phyloP scores from a whole-genome alignment of 2,797 vertebrate genomes.

The Leptoclinus maculatus region DNA sequence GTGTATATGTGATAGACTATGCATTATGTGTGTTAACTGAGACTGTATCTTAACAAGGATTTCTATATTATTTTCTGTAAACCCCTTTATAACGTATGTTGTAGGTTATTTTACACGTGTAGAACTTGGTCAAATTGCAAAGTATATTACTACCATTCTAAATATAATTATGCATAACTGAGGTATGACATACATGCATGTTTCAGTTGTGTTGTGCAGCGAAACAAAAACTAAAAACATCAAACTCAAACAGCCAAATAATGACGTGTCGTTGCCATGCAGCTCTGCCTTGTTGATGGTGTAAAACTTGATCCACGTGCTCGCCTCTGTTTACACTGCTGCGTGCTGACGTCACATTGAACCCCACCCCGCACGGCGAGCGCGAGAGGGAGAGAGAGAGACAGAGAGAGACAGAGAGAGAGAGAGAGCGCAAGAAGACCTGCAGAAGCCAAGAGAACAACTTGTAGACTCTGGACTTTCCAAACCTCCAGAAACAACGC shows the following conservation, averaged over 20 bases:
- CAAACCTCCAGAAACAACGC: constrained; percentile 38
- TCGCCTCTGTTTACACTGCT: constrained; percentile 80
- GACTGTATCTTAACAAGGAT: background rate
- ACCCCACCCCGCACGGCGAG: constrained; percentile 76
- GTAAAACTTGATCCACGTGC: constrained; percentile 77
- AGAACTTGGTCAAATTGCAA: background rate
- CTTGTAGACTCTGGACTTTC: constrained; percentile 45
- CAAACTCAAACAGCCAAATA: background rate
- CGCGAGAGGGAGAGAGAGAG: background rate
- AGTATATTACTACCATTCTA: background rate
- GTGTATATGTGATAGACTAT: background rate
- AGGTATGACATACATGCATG: too few relatives aligned
- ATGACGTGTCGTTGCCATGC: constrained; percentile 5
- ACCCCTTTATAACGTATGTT: background rate
- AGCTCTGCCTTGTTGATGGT: constrained; percentile 43
- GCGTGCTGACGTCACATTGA: constrained; percentile 78
- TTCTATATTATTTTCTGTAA: background rate
- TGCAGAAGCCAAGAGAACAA: constrained; percentile 55
- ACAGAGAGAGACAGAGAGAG: too few relatives aligned
- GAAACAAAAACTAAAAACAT: background rate
- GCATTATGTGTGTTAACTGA: background rate
- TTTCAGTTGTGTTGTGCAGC: background rate
- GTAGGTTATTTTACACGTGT: background rate
- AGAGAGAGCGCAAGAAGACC: constrained; percentile 57
- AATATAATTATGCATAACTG: too few relatives aligned